Percentiles rank a stretch among this genome's conserved stretches.
These are phyloP conservation scores for Dasypolia templi DNA, from an alignment of 2,888 invertebrate species.

Conservation along the genomic window DNA sequence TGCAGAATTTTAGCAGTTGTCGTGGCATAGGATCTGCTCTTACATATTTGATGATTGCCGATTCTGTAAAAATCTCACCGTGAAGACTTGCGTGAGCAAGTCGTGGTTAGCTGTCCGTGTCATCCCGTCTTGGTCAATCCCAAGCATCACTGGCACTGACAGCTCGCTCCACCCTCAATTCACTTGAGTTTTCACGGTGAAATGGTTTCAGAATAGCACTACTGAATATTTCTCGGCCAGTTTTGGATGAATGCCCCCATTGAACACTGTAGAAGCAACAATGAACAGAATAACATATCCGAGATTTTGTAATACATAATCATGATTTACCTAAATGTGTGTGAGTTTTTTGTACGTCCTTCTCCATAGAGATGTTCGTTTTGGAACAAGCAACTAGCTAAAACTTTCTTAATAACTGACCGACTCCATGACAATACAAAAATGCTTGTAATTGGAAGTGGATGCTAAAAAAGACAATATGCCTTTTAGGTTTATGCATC, in stretches of 20 bases:
- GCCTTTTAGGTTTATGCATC: too few species aligned
- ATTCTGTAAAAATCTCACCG: too few species aligned
- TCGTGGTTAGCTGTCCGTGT: too few species aligned
- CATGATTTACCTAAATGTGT: neutral
- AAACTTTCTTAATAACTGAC: neutral
- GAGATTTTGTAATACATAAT: neutral
- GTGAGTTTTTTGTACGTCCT: neutral
- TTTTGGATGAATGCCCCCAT: neutral
- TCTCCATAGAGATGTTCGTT: neutral
- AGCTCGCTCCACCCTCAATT: too few species aligned
- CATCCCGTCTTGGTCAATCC: too few species aligned
- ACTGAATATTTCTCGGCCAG: neutral
- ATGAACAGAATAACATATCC: neutral
- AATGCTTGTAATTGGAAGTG: neutral
- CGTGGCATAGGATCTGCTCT: neutral
- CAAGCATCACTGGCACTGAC: too few species aligned
- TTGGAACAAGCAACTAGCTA: neutral
- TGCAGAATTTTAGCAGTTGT: too few species aligned
- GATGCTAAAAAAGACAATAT: neutral
- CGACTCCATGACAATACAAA: neutral
- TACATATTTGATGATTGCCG: neutral
- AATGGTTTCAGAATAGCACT: too few species aligned
- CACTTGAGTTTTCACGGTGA: too few species aligned
- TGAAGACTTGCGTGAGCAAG: too few species aligned
- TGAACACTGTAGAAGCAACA: neutral